Conservation (phyloP, 2,797 vertebrate species). For the Carapus acus region DNA sequence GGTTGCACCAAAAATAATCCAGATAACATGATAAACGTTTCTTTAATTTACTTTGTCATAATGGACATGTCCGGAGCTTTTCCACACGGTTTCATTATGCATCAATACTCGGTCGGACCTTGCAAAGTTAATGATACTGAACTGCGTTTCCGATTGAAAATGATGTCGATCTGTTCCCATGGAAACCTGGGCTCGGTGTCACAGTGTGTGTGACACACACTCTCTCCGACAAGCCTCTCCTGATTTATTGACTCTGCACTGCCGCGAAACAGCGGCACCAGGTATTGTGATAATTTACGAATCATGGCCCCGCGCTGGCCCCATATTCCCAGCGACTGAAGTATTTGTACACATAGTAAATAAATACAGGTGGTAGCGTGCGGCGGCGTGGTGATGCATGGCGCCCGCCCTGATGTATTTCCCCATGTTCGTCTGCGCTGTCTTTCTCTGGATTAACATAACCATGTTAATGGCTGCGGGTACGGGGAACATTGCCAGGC, state of each 20-base stretch:
- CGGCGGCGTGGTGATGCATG: constrained; percentile 35
- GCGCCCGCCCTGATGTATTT: constrained; percentile 52
- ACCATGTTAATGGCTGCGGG: constrained; percentile 59
- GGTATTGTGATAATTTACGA: constrained; percentile 20
- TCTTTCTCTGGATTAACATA: constrained; percentile 55
- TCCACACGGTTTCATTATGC: too few relatives aligned
- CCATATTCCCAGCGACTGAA: constrained; percentile 32
- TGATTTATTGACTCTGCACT: constrained; percentile 1
- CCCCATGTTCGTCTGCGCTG: constrained; percentile 26
- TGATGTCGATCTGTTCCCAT: too few relatives aligned
- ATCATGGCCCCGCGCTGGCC: constrained; percentile 25
- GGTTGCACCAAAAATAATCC: too few relatives aligned
- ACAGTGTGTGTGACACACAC: too few relatives aligned
- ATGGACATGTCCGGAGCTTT: too few relatives aligned
- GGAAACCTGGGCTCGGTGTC: too few relatives aligned
- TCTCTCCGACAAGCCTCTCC: too few relatives aligned
- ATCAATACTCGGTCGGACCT: too few relatives aligned
- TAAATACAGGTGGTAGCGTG: constrained; percentile 21
- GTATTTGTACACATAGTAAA: constrained; percentile 43
- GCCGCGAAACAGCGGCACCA: not conserved
- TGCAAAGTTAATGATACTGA: too few relatives aligned
- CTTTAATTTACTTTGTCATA: too few relatives aligned
- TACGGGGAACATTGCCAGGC: constrained; percentile 58
- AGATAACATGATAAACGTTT: too few relatives aligned
- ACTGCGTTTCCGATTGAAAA: too few relatives aligned